Evolutionary conservation across 2,888 invertebrate species (phyloP), one percentile per base, ranked within the genome.

Genomic region (Catocala sponsa): DNA sequence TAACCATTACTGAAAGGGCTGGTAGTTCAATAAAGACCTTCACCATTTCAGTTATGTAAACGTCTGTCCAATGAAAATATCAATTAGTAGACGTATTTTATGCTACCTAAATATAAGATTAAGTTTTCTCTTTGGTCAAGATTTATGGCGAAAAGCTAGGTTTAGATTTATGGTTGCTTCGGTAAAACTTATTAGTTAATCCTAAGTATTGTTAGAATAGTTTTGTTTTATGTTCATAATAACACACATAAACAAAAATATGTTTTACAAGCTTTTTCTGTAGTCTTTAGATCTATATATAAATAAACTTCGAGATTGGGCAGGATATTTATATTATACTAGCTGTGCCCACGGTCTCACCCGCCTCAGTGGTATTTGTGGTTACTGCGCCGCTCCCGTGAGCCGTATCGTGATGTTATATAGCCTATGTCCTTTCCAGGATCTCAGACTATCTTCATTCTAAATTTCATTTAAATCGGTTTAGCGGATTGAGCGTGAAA

Each of bases 61-160:
- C 75, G 59, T 75, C 52, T 53, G 55, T 59, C 38, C 58, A 59
- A 68, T 72, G 75, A 65, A 65, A 73, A 58, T 75, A 65, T 68
- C 72, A 73, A 71, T 75, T 73, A 72, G 57, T 25, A 6, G 15
- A 55, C 58, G 0, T 56, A 58, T 59, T 65, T 11, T 42, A 4
- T 25, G 25, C 25, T 25, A 25, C 25, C 25, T 25, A 25, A 25
- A 25, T 15, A 32, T n/a, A 33, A 41, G 25, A 32, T 35, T 25
- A 13, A 56, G 52, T 62, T 62, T 56, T 53, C 13, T 52, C 11
- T 35, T 54, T 53, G 41, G 33, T 43, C 15, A n/a, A 53, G 52
- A 62, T 62, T 52, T 56, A 62, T 52, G 41, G 33, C 15, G 25
- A 41, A 38, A 52, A 43, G 2, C 15, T 35, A 2, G 43, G 25